Base-by-base conservation (phyloP, 1,140 invertebrate species). In the Hyles euphorbiae region DNA sequence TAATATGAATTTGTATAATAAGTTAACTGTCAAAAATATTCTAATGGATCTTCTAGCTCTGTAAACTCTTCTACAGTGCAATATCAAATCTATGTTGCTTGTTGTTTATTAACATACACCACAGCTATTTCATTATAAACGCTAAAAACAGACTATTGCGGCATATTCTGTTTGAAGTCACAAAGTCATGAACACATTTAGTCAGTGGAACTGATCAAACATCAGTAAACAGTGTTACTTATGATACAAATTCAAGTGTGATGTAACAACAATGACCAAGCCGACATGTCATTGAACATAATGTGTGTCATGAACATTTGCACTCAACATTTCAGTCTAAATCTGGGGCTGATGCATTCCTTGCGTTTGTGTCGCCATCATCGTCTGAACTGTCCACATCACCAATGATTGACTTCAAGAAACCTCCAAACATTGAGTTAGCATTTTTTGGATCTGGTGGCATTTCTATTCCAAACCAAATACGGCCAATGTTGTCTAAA, bases 391-490 rank as follows among this genome's bases (percentile, higher is more conserved):
- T 81, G 49, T 85, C 83, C 36, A 71, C 73, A 61, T 87, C 83
- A 48, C 83, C 83, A 52, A 87, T 86, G 43, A 88, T 85, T 50
- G 86, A 77, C 58, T 83, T 87, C 3, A 88, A 58, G 8, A 88
- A 66, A 6, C 83, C 83, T 54, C 81, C 78, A 65, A 88, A 78
- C 63, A 87, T 57, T 50, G 81, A 78, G 51, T 76, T 80, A 22
- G 71, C 51, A 63, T 78, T 81, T 54, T 64, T 81, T 33, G 69
- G 72, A 5, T 70, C 67, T 55, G 72, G 67, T 52, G 72, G 77
- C 48, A 81, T 70, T 66, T 81, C 78, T 69, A 88, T 86, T 7
- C 78, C 83, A 72, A 88, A 88, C 86, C 86, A 88, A 56, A 87
- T 77, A 43, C 76, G 77, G 3, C 79, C 86, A 67, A 88, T 87